Percentiles rank a stretch among this genome's conserved stretches.
These are phyloP conservation scores for Struthidea cinerea DNA, from an alignment of 2,113 vertebrate genomes.

Conservation along the genomic window DNA sequence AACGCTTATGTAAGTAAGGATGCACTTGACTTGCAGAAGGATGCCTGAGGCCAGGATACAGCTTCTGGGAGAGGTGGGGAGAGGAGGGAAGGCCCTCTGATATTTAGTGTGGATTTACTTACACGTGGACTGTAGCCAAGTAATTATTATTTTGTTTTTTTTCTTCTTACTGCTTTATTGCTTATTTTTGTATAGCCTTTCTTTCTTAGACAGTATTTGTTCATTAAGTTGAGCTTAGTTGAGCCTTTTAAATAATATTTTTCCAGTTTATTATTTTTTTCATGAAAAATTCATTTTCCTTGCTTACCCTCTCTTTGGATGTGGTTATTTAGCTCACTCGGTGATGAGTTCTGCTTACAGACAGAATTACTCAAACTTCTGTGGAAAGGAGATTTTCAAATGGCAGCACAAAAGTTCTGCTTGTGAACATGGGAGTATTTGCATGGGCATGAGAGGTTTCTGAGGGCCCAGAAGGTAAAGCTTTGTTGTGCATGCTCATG, in stretches of 20 bases:
- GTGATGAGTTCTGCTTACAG: neutral
- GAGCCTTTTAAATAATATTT: neutral
- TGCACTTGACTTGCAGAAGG: rapidly evolving
- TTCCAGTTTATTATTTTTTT: neutral
- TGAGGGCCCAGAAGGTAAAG: neutral
- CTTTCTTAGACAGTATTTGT: neutral
- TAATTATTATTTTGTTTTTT: neutral
- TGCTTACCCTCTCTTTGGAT: neutral
- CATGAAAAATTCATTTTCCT: neutral
- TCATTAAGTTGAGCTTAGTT: neutral
- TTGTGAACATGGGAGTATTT: neutral
- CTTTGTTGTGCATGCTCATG: neutral
- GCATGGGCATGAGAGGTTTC: neutral
- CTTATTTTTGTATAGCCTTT: neutral
- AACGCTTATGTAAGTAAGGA: neutral
- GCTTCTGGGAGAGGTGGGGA: neutral
- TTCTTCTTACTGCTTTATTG: neutral
- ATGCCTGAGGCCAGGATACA: neutral
- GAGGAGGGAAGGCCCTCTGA: neutral
- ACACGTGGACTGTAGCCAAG: rapidly evolving
- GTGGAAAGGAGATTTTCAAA: neutral
- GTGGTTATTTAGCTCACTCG: neutral
- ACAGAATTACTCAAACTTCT: neutral
- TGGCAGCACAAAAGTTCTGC: neutral
- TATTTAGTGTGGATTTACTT: neutral